Conservation (phyloP, 2,888 invertebrate species). For the Drosophila greeni region DNA sequence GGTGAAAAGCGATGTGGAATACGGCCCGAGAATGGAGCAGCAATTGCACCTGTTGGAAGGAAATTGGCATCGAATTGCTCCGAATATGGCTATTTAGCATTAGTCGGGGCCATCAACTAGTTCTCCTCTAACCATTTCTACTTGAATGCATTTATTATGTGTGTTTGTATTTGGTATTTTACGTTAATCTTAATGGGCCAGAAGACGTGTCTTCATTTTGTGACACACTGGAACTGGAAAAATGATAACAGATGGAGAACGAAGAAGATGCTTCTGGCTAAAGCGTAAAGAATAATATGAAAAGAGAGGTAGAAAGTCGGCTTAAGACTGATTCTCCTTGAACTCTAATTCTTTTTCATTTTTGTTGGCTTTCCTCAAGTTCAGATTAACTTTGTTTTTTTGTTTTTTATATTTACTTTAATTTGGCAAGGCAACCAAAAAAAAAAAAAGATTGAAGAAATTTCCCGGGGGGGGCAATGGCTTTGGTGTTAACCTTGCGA, state of each 20-base stretch:
- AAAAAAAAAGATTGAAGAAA: slow-evolving; percentile 26
- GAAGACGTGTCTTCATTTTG: slow-evolving; percentile 23
- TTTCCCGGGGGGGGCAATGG: slow-evolving; percentile 34
- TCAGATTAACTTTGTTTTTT: slow-evolving; percentile 14
- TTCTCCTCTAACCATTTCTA: slow-evolving; percentile 11
- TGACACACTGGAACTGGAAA: slow-evolving; percentile 19
- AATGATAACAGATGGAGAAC: background rate
- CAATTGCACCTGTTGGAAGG: slow-evolving; percentile 32
- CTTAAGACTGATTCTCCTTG: slow-evolving; percentile 1
- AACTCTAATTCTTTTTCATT: background rate
- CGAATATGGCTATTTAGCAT: slow-evolving; percentile 31
- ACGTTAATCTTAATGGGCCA: slow-evolving; percentile 17
- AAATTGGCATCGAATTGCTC: slow-evolving; percentile 32
- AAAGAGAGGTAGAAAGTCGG: background rate
- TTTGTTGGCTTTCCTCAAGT: slow-evolving; percentile 19
- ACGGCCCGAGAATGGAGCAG: slow-evolving; percentile 22
- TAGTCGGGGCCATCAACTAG: slow-evolving; percentile 23
- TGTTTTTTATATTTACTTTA: slow-evolving; percentile 15
- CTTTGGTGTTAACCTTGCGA: slow-evolving; percentile 26
- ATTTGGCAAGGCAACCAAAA: slow-evolving; percentile 18
- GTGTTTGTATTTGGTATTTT: slow-evolving; percentile 29
- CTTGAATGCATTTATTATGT: slow-evolving; percentile 17
- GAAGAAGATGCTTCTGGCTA: background rate
- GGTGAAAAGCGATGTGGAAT: slow-evolving; percentile 11
- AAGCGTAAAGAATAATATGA: background rate